A percentile compares a stretch with the other conserved stretches of the same genome.
Evolutionary conservation across 2,113 vertebrate genomes (phyloP).

Genomic region (Malurus cyaneus): DNA sequence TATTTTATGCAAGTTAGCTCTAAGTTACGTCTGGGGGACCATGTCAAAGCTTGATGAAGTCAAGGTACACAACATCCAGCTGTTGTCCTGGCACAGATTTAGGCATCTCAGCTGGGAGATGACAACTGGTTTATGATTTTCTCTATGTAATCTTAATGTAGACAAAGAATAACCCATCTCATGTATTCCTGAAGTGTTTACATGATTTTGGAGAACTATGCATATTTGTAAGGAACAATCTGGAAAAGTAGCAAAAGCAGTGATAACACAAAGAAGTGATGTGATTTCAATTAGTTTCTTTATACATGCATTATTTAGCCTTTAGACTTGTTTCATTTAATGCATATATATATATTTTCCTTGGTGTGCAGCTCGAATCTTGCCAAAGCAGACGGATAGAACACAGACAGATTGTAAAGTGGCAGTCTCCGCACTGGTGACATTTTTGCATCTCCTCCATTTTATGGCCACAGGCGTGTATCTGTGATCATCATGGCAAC

Average conservation of each 20-base stretch:
- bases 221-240: no score
- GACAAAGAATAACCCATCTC: background rate
- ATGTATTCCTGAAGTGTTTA: background rate
- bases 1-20: background rate
- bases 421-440: background rate
- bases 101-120: background rate
- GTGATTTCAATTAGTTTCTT: no score
- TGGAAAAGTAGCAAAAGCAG: no score
- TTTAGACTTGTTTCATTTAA: no score
- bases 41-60: background rate
- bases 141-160: background rate
- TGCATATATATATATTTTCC: no score
- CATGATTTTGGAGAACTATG: no score
- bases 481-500: background rate
- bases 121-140: background rate
- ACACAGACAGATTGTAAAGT: background rate
- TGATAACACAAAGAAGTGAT: no score
- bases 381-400: background rate
- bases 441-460: background rate
- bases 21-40: background rate
- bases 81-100: background rate
- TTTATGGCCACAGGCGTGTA: background rate
- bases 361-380: background rate
- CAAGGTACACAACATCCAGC: background rate
- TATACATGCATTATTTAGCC: no score